Percentiles rank a stretch among this genome's conserved stretches.
These are phyloP conservation scores for Agrochola circellaris DNA, from an alignment of 2,888 invertebrate species.

Conservation along the genomic window DNA sequence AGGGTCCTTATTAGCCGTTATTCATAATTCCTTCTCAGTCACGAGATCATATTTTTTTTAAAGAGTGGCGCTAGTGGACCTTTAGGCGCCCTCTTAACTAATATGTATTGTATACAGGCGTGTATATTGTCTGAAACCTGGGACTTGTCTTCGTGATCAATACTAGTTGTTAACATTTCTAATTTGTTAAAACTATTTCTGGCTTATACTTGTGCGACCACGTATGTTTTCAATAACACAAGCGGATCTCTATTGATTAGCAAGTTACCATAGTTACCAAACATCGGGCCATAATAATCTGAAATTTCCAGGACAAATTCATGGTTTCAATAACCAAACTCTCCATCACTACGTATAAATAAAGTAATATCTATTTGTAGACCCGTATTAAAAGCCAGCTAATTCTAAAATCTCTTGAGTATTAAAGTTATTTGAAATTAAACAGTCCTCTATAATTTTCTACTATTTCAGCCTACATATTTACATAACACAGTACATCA, in stretches of 20 bases:
- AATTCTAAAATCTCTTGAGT: slow-evolving; percentile 1
- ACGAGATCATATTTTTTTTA: too few species aligned
- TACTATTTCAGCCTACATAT: slow-evolving; percentile 31
- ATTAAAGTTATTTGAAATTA: slow-evolving; percentile 24
- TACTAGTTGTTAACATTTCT: background rate
- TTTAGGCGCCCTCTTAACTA: too few species aligned
- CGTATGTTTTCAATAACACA: background rate
- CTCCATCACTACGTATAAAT: background rate
- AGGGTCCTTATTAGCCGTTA: too few species aligned
- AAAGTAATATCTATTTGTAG: background rate
- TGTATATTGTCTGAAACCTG: background rate
- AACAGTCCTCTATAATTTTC: slow-evolving; percentile 22
- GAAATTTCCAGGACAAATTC: slow-evolving; percentile 27
- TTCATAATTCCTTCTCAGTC: too few species aligned
- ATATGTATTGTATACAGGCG: background rate
- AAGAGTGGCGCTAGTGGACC: too few species aligned
- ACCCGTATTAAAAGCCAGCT: background rate
- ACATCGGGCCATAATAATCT: background rate
- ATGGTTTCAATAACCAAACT: slow-evolving; percentile 18
- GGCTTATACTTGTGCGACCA: background rate
- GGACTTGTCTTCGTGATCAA: slow-evolving; percentile 7
- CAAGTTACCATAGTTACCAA: slow-evolving; percentile 44
- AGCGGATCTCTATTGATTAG: slow-evolving; percentile 45
- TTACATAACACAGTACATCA: slow-evolving; percentile 47
- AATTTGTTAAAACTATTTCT: background rate